Percentiles rank a stretch among this genome's conserved stretches.
phyloP scores from a whole-genome alignment of 2,888 invertebrate genomes.

The Gymnoscelis rufifasciata region DNA sequence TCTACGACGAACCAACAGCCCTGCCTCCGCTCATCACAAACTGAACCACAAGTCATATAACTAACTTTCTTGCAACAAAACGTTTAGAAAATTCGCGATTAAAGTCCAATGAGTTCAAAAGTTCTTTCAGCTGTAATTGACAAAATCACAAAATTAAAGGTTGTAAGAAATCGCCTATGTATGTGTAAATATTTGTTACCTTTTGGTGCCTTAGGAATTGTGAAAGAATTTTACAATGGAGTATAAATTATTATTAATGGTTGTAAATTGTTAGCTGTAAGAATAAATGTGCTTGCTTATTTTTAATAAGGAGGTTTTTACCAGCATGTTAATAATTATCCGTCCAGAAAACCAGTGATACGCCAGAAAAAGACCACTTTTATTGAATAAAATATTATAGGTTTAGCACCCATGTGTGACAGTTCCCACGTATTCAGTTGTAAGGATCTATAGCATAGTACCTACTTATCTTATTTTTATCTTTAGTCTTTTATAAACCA shows the following conservation, averaged over 20 bases:
- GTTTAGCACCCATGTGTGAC: constrained; percentile 26
- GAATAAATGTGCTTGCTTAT: constrained; percentile 9
- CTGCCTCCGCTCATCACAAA: constrained; percentile 59
- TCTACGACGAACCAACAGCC: constrained; percentile 57
- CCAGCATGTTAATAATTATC: constrained; percentile 22
- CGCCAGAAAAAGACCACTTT: constrained; percentile 20
- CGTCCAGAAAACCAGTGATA: constrained; percentile 38
- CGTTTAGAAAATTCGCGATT: neutral
- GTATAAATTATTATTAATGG: constrained; percentile 18
- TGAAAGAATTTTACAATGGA: constrained; percentile 28
- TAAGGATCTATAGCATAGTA: constrained; percentile 24
- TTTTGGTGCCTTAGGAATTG: constrained; percentile 42
- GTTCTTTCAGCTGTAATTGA: constrained; percentile 1
- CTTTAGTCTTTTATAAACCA: constrained; percentile 66
- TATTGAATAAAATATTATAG: constrained; percentile 1
- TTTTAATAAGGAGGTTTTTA: constrained; percentile 14
- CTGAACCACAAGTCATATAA: constrained; percentile 29
- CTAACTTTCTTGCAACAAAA: neutral
- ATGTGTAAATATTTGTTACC: constrained; percentile 47
- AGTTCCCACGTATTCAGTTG: constrained; percentile 22
- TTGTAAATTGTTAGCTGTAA: constrained; percentile 9
- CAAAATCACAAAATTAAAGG: constrained; percentile 29
- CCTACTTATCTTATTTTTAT: neutral
- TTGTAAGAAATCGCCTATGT: constrained; percentile 24
- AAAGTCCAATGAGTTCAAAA: constrained; percentile 21